Evolutionary conservation across 2,888 invertebrate genomes (phyloP).

Genomic region (Agapostemon virescens): DNA sequence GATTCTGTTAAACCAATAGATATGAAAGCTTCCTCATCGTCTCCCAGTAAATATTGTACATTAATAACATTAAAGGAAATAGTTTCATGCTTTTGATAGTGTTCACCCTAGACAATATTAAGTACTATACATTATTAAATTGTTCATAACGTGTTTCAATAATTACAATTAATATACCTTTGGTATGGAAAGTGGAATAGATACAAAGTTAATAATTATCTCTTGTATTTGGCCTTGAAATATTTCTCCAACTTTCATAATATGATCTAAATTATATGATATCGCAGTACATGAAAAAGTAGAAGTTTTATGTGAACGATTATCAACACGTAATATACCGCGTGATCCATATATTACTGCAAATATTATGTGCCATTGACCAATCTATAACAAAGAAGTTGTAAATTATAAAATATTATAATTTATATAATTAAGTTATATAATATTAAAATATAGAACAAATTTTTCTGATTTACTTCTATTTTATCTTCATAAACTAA

Average conservation of each 20-base stretch:
- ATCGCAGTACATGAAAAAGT: slow-evolving; percentile 80
- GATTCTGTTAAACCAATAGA: slow-evolving; percentile 78
- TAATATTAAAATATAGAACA: slow-evolving; percentile 11
- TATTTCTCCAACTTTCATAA: slow-evolving; percentile 80
- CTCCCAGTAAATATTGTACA: slow-evolving; percentile 80
- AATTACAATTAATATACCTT: slow-evolving; percentile 25
- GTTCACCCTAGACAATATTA: slow-evolving; percentile 25
- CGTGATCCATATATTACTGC: slow-evolving; percentile 80
- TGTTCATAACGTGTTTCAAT: background rate
- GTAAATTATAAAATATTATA: no score
- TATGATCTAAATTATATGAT: slow-evolving; percentile 78
- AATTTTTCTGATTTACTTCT: slow-evolving; percentile 42
- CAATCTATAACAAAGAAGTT: slow-evolving; percentile 72
- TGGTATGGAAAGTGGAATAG: slow-evolving; percentile 75
- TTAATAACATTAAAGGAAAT: slow-evolving; percentile 78
- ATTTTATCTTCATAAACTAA: slow-evolving; percentile 50
- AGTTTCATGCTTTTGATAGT: slow-evolving; percentile 54
- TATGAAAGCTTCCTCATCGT: slow-evolving; percentile 80
- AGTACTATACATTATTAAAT: slow-evolving; percentile 8
- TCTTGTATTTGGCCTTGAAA: slow-evolving; percentile 82
- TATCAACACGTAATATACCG: slow-evolving; percentile 80
- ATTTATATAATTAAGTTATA: no score
- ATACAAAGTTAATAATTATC: slow-evolving; percentile 81
- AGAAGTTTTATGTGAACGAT: slow-evolving; percentile 74
- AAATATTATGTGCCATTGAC: slow-evolving; percentile 80